phyloP scores from a whole-genome alignment of 2,797 vertebrate genomes.

The Epinephelus awoara region DNA sequence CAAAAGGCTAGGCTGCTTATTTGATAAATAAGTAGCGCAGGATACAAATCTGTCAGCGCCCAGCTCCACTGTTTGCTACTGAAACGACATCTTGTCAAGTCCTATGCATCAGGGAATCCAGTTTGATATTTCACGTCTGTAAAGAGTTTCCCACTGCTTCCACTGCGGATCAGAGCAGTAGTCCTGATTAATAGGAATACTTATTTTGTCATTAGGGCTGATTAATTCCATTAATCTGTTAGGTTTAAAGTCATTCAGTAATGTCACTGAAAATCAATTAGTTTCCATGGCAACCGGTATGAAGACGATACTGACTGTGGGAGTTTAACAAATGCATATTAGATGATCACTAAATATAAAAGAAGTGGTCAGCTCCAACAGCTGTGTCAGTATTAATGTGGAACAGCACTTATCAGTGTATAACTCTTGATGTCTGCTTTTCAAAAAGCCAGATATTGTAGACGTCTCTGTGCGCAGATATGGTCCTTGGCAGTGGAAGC shows the following conservation, averaged over 20 bases:
- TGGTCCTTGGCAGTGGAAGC: conserved; percentile 58
- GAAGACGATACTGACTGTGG: conserved; percentile 47
- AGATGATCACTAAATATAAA: conserved; percentile 20
- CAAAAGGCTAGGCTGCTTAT: not conserved
- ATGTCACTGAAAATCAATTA: conserved; percentile 80
- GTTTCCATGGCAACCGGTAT: conserved; percentile 76
- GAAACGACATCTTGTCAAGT: not conserved
- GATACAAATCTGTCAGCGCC: not conserved
- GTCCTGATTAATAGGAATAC: conserved; percentile 86
- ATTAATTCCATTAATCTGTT: conserved; percentile 85
- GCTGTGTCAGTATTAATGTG: conserved; percentile 29
- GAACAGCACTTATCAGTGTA: conserved; percentile 14
- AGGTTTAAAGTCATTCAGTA: conserved; percentile 79
- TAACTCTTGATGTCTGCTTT: conserved; percentile 31
- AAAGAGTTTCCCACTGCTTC: conserved; percentile 35
- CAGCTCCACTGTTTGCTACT: not conserved
- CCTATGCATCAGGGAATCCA: conserved; percentile 40
- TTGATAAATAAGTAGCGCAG: not conserved
- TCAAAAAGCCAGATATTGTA: conserved; percentile 48
- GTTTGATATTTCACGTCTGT: conserved; percentile 41
- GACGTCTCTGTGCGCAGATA: conserved; percentile 54
- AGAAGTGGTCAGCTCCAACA: conserved; percentile 35
- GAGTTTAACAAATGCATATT: conserved; percentile 49
- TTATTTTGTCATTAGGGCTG: conserved; percentile 87
- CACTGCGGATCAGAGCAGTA: conserved; percentile 64